Percentiles rank a stretch among this genome's conserved stretches.
Conservation (phyloP, 2,888 invertebrate species). For the Sinodicranocentrus sp. region DNA sequence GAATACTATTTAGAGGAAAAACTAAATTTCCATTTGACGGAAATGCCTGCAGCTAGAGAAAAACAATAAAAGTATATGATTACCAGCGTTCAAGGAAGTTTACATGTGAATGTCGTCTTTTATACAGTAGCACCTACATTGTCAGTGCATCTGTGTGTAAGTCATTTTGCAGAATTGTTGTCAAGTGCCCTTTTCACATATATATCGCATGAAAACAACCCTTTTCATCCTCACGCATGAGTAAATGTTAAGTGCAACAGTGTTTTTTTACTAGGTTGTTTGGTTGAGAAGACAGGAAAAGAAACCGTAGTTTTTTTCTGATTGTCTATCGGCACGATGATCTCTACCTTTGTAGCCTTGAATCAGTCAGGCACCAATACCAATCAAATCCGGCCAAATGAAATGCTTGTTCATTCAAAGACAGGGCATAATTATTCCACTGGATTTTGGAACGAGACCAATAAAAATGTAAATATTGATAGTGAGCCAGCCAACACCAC, state of each 20-base stretch:
- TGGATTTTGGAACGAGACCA: conserved; percentile 68
- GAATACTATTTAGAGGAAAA: conserved; percentile 56
- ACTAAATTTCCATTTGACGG: conserved; percentile 64
- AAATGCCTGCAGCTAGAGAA: conserved; percentile 66
- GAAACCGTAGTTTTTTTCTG: conserved; percentile 66
- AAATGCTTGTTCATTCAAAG: too few relatives aligned
- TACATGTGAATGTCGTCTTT: conserved; percentile 15
- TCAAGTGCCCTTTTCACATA: conserved; percentile 49
- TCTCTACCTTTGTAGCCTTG: conserved; percentile 62
- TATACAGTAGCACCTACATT: not conserved
- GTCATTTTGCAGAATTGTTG: conserved; percentile 30
- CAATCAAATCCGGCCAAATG: too few relatives aligned
- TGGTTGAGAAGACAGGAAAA: conserved; percentile 60
- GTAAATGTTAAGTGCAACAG: conserved; percentile 47
- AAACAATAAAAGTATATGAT: conserved; percentile 49
- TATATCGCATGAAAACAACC: conserved; percentile 37
- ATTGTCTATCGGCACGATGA: conserved; percentile 50
- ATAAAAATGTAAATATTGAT: conserved; percentile 70
- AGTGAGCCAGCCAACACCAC: not conserved
- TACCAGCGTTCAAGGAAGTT: conserved; percentile 55
- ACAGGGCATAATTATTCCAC: too few relatives aligned
- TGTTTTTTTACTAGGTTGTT: conserved; percentile 63
- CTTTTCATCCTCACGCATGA: conserved; percentile 30
- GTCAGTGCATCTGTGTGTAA: not conserved
- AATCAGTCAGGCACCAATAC: conserved; percentile 65